Percentiles rank a stretch among this genome's conserved stretches.
These are phyloP conservation scores for Drosophila subquinaria DNA, from an alignment of 2,888 invertebrate species.

Conservation along the genomic window DNA sequence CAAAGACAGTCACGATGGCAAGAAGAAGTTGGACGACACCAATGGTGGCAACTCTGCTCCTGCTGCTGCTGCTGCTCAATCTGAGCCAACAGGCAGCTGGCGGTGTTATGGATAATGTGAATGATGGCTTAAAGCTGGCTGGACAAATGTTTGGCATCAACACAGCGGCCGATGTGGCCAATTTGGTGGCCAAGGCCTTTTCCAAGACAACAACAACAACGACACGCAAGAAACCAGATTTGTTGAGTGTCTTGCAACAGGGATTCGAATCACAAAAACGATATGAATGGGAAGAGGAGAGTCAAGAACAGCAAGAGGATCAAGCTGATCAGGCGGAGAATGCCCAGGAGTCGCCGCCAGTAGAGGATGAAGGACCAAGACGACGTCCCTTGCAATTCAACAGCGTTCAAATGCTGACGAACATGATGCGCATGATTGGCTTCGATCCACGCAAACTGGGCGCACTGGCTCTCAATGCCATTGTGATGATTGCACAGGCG, in stretches of 20 bases:
- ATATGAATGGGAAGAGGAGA: conserved; percentile 30
- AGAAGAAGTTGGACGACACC: conserved; percentile 41
- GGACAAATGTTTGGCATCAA: conserved; percentile 86
- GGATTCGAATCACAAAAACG: conserved; percentile 44
- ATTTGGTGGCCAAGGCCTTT: conserved; percentile 88
- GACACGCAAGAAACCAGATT: conserved; percentile 58
- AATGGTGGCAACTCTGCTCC: conserved; percentile 26
- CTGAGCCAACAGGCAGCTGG: conserved; percentile 52
- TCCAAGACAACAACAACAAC: conserved; percentile 55
- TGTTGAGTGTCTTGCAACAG: conserved; percentile 72
- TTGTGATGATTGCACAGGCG: conserved; percentile 94
- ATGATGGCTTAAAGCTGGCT: conserved; percentile 83
- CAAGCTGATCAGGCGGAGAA: conserved; percentile 50
- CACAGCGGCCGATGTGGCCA: conserved; percentile 87
- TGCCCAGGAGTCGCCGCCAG: conserved; percentile 65
- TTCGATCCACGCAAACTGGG: conserved; percentile 91
- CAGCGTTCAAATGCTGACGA: conserved; percentile 77
- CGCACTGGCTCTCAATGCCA: conserved; percentile 92
- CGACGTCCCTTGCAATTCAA: conserved; percentile 51
- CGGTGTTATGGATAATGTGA: conserved; percentile 83
- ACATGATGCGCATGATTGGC: conserved; percentile 90
- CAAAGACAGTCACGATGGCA: conserved; percentile 63
- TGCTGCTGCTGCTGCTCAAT: conserved; percentile 45
- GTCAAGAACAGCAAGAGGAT: conserved; percentile 17
- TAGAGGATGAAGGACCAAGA: conserved; percentile 33